phyloP scores from a whole-genome alignment of 2,888 invertebrate species.

The Perdita meconis region DNA sequence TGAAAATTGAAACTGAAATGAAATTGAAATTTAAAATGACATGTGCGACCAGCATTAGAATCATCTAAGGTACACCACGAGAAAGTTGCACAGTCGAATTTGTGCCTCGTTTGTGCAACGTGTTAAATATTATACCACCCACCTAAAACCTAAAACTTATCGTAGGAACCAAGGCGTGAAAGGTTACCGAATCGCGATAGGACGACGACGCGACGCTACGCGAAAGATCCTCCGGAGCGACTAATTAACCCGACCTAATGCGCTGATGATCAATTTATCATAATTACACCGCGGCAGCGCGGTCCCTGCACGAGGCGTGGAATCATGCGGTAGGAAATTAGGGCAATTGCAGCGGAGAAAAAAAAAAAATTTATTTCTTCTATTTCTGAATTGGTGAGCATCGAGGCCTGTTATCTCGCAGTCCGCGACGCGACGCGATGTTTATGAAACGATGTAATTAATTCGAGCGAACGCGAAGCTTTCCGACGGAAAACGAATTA shows the following conservation, averaged over 20 bases:
- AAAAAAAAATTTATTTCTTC: conserved; percentile 18
- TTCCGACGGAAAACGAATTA: conserved; percentile 23
- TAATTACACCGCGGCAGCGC: conserved; percentile 40
- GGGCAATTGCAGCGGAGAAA: conserved; percentile 42
- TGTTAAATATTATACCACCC: too few species aligned
- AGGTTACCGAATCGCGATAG: conserved; percentile 18
- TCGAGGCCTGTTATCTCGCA: conserved; percentile 10
- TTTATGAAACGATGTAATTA: conserved; percentile 35
- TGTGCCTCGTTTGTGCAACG: too few species aligned
- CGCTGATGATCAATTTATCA: conserved; percentile 45
- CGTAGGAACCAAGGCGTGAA: too few species aligned
- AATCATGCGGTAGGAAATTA: conserved; percentile 32
- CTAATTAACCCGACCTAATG: conserved; percentile 42
- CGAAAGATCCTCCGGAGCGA: conserved; percentile 19
- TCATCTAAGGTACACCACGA: too few species aligned
- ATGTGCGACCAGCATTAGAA: too few species aligned
- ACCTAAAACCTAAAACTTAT: too few species aligned
- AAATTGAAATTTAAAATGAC: too few species aligned
- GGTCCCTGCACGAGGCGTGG: conserved; percentile 1
- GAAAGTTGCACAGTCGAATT: too few species aligned
- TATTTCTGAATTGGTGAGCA: conserved; percentile 26
- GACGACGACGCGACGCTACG: too few species aligned
- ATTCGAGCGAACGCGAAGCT: conserved; percentile 3
- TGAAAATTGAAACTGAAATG: too few species aligned
- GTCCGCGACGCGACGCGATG: not conserved